Evolutionary conservation across 1,140 invertebrate species (phyloP).

Genomic region (Myzus persicae): DNA sequence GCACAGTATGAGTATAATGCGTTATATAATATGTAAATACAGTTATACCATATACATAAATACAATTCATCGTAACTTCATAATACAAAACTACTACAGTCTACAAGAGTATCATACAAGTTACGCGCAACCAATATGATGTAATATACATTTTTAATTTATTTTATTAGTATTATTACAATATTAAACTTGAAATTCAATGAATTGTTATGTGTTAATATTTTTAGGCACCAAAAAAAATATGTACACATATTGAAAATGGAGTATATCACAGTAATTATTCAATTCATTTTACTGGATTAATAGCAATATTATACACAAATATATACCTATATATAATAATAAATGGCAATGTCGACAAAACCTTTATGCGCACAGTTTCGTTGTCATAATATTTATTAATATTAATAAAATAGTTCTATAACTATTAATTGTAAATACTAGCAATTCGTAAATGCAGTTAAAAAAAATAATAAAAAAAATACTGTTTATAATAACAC

Average conservation of each 20-base stretch:
- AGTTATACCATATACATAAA: background rate
- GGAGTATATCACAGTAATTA: constrained; percentile 38
- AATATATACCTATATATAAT: constrained; percentile 2
- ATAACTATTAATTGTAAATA: constrained; percentile 26
- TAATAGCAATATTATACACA: constrained; percentile 17
- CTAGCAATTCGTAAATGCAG: constrained; percentile 18
- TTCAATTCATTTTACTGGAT: constrained; percentile 24
- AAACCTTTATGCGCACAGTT: background rate
- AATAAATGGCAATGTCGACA: background rate
- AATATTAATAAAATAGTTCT: background rate
- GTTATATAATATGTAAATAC: background rate
- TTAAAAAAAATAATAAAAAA: background rate
- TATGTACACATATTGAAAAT: background rate
- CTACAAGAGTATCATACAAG: background rate
- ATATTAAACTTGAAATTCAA: background rate
- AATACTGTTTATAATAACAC: constrained; percentile 29
- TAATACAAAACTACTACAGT: background rate
- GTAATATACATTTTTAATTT: background rate
- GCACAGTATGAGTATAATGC: background rate
- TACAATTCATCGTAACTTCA: background rate
- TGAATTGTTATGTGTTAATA: background rate
- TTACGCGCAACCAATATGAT: background rate
- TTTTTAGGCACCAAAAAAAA: constrained; percentile 15
- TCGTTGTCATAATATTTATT: background rate
- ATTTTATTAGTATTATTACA: background rate